phyloP scores from a whole-genome alignment of 2,888 invertebrate genomes.

The Bibio marci region DNA sequence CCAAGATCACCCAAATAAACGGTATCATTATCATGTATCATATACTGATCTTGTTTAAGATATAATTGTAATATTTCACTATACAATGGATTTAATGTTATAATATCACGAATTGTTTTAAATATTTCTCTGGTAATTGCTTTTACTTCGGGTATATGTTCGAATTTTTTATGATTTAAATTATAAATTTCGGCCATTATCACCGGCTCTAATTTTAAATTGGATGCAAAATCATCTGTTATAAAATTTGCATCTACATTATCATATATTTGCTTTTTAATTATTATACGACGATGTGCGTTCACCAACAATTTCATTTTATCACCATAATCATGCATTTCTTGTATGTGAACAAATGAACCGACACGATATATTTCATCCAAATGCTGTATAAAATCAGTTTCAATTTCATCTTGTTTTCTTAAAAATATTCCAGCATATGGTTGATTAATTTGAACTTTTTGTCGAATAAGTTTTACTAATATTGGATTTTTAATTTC shows the following conservation, averaged over 20 bases:
- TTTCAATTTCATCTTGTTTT: slow-evolving; percentile 73
- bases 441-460: slow-evolving; percentile 91
- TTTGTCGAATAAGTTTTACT: slow-evolving; percentile 77
- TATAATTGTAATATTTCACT: slow-evolving; percentile 94
- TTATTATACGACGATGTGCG: slow-evolving; percentile 78
- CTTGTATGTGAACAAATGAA: slow-evolving; percentile 95
- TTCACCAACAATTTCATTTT: slow-evolving; percentile 81
- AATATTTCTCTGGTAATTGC: slow-evolving; percentile 92
- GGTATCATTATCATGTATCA: slow-evolving; percentile 96
- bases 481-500: slow-evolving; percentile 81
- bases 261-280: slow-evolving; percentile 56
- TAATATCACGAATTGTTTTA: slow-evolving; percentile 93
- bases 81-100: slow-evolving; percentile 79
- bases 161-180: slow-evolving; percentile 70
- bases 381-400: slow-evolving; percentile 65
- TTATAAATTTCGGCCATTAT: slow-evolving; percentile 92
- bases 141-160: slow-evolving; percentile 87
- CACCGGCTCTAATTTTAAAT: slow-evolving; percentile 34
- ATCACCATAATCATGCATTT: slow-evolving; percentile 88
- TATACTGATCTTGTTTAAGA: slow-evolving; percentile 88
- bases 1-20: slow-evolving; percentile 93
- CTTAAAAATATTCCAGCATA: slow-evolving; percentile 95
- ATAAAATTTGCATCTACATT: slow-evolving; percentile 35
- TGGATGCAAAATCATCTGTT: slow-evolving; percentile 37
- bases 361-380: slow-evolving; percentile 82